Percentiles rank a stretch among this genome's conserved stretches.
Conservation (phyloP, 2,888 invertebrate species). For the Agrochola circellaris region DNA sequence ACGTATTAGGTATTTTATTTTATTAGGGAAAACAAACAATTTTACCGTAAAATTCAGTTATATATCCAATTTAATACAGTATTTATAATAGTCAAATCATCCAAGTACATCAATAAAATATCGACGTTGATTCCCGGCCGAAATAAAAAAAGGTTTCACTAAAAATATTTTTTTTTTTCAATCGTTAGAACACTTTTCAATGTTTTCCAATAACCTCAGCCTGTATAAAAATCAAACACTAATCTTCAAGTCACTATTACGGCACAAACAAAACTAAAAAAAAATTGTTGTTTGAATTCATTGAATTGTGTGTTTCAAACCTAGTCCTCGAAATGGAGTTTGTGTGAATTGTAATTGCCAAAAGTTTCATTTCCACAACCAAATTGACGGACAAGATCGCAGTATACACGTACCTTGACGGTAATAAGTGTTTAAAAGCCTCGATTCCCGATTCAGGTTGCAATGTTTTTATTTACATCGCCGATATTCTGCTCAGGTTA, state of each 20-base stretch:
- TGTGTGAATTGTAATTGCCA: no score
- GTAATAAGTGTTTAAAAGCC: constrained; percentile 24
- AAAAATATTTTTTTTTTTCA: no score
- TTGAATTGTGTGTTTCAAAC: neutral
- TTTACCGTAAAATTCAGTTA: no score
- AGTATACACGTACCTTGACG: neutral
- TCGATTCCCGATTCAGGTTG: constrained; percentile 25
- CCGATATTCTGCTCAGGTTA: constrained; percentile 15
- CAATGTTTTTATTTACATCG: constrained; percentile 36
- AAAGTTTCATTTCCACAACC: neutral
- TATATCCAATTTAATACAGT: no score
- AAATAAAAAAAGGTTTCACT: no score
- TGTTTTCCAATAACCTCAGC: neutral
- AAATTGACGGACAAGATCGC: neutral
- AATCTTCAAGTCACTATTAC: no score
- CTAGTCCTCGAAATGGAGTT: no score
- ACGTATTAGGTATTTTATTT: no score
- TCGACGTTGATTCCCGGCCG: no score
- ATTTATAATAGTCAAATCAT: no score
- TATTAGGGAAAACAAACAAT: no score
- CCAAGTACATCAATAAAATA: no score
- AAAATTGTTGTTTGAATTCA: neutral
- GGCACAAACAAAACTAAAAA: neutral
- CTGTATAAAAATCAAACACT: neutral
- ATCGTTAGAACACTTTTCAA: neutral